Percentiles rank a stretch among this genome's conserved stretches.
phyloP scores from a whole-genome alignment of 1,140 invertebrate species.

The Frieseomelitta varia region DNA sequence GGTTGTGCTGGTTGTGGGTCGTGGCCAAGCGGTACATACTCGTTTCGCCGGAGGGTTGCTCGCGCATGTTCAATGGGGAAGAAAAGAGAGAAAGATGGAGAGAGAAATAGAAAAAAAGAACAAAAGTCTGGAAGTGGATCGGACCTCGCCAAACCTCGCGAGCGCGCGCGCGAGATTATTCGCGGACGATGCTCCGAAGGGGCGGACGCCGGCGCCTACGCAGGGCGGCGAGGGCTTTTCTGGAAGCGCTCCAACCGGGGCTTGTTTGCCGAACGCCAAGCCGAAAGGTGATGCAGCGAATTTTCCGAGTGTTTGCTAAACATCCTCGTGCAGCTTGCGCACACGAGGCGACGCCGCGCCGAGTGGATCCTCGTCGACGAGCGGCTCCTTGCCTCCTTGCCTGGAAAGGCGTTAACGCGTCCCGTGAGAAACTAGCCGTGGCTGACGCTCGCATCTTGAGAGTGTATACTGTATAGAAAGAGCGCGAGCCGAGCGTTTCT shows the following conservation, averaged over 20 bases:
- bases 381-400: background rate
- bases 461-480: too few species aligned
- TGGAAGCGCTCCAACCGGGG: conserved; percentile 59
- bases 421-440: conserved; percentile 20
- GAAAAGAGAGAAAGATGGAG: background rate
- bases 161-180: conserved; percentile 3
- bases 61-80: background rate
- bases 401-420: conserved; percentile 54
- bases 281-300: conserved; percentile 69
- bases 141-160: background rate
- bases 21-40: background rate
- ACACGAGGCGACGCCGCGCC: conserved; percentile 2
- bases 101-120: background rate
- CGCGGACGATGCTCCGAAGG: background rate
- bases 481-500: background rate
- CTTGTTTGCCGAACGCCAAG: conserved; percentile 63
- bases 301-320: conserved; percentile 71
- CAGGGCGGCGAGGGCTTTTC: conserved; percentile 55
- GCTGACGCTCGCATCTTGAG: too few species aligned
- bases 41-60: background rate
- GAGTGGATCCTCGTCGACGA: conserved; percentile 55
- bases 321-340: conserved; percentile 52
- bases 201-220: conserved; percentile 44
- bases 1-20: background rate
- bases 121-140: background rate